These are phyloP conservation scores for Berghia stephanieae DNA, from an alignment of 1,140 invertebrate genomes.

Conservation along the genomic window DNA sequence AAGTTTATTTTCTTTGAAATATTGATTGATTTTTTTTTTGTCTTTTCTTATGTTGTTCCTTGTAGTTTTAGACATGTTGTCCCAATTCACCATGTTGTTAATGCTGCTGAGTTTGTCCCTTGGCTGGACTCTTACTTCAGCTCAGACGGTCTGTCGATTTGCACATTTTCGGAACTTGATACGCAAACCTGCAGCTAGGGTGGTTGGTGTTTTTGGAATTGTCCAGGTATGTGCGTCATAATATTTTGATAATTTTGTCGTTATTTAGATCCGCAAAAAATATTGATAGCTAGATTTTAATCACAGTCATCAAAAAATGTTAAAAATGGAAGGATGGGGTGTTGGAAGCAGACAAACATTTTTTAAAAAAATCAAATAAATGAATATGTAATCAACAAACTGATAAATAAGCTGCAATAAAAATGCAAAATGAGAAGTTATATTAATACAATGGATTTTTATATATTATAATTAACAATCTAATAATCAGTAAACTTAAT, in stretches of 20 bases:
- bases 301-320: neutral
- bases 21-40: too few relatives aligned
- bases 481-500: too few relatives aligned
- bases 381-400: neutral
- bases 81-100: conserved; percentile 62
- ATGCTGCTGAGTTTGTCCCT: conserved; percentile 62
- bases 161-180: conserved; percentile 56
- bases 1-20: too few relatives aligned
- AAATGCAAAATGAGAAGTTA: too few relatives aligned
- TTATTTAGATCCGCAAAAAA: neutral
- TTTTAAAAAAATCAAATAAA: neutral
- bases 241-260: too few relatives aligned
- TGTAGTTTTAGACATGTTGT: conserved; percentile 62
- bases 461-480: too few relatives aligned
- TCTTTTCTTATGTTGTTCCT: too few relatives aligned
- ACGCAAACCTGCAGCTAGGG: conserved; percentile 56
- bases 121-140: conserved; percentile 60
- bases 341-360: too few relatives aligned
- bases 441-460: too few relatives aligned
- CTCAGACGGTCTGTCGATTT: conserved; percentile 49
- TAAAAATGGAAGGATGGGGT: too few relatives aligned
- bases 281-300: neutral
- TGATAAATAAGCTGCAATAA: too few relatives aligned
- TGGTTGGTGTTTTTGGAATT: conserved; percentile 55
- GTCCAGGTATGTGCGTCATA: conserved; percentile 47